A percentile compares a stretch with the other conserved stretches of the same genome.
Evolutionary conservation across 1,140 invertebrate species (phyloP).

Genomic region (Hyphantria cunea): DNA sequence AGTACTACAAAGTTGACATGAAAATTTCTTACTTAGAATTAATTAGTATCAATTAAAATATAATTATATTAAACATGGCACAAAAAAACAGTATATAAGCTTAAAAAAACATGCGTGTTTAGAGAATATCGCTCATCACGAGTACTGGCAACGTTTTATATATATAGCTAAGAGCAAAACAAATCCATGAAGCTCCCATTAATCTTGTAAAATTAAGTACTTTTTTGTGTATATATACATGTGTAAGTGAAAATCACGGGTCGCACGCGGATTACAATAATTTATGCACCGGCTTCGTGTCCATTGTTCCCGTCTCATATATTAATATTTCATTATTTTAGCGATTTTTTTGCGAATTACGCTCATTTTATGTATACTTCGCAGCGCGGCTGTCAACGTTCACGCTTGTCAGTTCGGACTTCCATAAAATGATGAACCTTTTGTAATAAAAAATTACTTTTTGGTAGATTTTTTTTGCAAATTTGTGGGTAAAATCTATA

Average conservation of each 20-base stretch:
- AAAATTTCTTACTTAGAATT: no score
- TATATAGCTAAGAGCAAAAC: no score
- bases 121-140: no score
- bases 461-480: background rate
- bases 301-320: background rate
- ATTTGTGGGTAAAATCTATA: no score
- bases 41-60: no score
- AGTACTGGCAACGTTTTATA: no score
- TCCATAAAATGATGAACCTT: background rate
- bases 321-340: constrained; percentile 5
- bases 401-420: background rate
- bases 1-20: no score
- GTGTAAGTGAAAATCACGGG: background rate
- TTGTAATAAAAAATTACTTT: background rate
- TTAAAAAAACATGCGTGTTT: no score
- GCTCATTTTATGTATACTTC: background rate
- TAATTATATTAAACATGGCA: no score
- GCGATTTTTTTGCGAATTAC: background rate
- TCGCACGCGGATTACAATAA: background rate
- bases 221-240: background rate
- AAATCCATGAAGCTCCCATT: background rate
- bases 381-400: background rate
- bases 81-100: no score
- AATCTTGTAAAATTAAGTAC: background rate
- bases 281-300: background rate